Conservation (phyloP, 2,797 vertebrate genomes). For the Coranthus polyacanthus region DNA sequence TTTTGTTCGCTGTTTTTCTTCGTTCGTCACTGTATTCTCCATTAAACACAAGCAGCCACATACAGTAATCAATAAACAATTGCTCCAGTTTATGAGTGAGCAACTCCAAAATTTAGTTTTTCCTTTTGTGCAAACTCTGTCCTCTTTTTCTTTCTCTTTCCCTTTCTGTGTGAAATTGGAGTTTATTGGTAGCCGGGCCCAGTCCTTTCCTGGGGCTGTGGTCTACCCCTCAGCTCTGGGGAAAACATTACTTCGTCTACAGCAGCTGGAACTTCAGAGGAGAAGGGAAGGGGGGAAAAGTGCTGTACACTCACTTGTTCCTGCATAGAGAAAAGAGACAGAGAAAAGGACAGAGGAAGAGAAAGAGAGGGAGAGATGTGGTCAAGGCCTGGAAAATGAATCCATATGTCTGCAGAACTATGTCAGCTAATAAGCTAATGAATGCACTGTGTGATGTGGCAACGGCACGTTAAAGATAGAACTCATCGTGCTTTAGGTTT, state of each 20-base stretch:
- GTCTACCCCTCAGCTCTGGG: slow-evolving; percentile 77
- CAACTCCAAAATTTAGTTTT: slow-evolving; percentile 46
- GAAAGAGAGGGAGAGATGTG: slow-evolving; percentile 36
- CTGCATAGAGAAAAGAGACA: slow-evolving; percentile 31
- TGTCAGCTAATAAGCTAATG: slow-evolving; percentile 64
- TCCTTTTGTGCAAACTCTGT: slow-evolving; percentile 11
- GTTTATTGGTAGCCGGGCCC: slow-evolving; percentile 72
- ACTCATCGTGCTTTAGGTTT: slow-evolving; percentile 13
- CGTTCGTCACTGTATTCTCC: background rate
- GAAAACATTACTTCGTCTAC: slow-evolving; percentile 82
- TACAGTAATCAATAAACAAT: slow-evolving; percentile 55
- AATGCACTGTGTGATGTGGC: slow-evolving; percentile 53
- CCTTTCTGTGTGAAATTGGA: slow-evolving; percentile 57
- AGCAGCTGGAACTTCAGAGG: slow-evolving; percentile 79
- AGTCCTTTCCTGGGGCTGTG: slow-evolving; percentile 63
- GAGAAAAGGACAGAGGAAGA: slow-evolving; percentile 30
- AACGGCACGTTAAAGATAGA: slow-evolving; percentile 35
- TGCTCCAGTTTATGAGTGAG: slow-evolving; percentile 45
- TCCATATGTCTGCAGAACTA: slow-evolving; percentile 66
- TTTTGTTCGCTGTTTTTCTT: background rate
- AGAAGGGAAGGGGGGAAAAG: slow-evolving; percentile 42
- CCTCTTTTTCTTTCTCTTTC: slow-evolving; percentile 30
- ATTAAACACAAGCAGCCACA: slow-evolving; percentile 17
- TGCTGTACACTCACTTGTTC: slow-evolving; percentile 64
- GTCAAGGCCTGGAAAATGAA: slow-evolving; percentile 71